phyloP scores from a whole-genome alignment of 1,140 invertebrate species.

The Xylocopa sonorina region DNA sequence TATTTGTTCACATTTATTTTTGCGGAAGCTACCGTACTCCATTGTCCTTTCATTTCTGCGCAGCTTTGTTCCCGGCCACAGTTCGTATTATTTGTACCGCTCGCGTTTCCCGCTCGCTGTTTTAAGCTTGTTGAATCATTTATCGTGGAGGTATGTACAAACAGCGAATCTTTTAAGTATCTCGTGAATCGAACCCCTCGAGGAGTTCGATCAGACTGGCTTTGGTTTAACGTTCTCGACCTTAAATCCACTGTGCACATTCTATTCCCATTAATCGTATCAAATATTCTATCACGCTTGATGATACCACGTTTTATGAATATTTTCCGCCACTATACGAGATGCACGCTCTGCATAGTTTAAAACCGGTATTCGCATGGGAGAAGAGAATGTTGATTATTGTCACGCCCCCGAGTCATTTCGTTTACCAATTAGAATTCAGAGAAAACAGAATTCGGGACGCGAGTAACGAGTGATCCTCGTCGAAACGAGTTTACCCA shows the following conservation, averaged over 20 bases:
- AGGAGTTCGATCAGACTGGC: neutral
- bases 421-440: constrained; percentile 3
- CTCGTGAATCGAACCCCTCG: neutral
- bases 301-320: no score
- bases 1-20: neutral
- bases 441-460: neutral
- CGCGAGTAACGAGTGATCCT: constrained; percentile 25
- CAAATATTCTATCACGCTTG: no score
- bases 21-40: neutral
- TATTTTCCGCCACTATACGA: no score
- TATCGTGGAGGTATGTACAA: neutral
- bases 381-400: neutral
- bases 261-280: no score
- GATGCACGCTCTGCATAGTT: neutral
- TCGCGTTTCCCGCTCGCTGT: neutral
- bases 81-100: neutral
- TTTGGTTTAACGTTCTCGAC: neutral
- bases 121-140: constrained; percentile 14
- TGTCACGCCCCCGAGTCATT: neutral
- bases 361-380: neutral
- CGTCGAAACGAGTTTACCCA: constrained; percentile 32
- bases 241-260: no score
- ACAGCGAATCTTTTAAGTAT: neutral
- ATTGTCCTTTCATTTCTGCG: neutral
- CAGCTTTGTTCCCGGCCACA: neutral